Evolutionary conservation across 1,140 invertebrate species (phyloP).

Genomic region (Triops longicaudatus): DNA sequence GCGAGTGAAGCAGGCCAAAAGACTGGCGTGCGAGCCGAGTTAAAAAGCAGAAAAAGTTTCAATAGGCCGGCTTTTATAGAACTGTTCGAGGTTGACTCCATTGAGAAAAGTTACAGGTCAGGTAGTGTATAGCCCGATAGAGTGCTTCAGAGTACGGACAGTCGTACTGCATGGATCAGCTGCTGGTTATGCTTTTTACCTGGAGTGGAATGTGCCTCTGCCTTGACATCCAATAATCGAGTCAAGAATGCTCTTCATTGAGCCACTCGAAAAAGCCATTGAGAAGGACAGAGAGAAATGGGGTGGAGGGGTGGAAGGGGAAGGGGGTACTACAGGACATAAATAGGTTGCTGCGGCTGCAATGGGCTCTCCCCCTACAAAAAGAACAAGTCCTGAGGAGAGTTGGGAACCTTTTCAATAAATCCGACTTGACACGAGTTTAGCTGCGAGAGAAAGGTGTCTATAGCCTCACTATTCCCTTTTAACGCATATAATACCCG

Average conservation of each 20-base stretch:
- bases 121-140: background rate
- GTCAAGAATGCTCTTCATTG: conserved; percentile 15
- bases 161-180: background rate
- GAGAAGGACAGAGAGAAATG: background rate
- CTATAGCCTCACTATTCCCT: background rate
- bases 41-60: background rate
- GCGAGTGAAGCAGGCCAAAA: background rate
- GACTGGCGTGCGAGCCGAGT: background rate
- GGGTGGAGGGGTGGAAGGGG: background rate
- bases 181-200: conserved; percentile 1
- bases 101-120: background rate
- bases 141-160: background rate
- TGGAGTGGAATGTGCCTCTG: background rate
- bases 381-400: background rate
- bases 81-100: background rate
- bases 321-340: background rate
- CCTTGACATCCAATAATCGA: conserved; percentile 7
- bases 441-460: background rate
- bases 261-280: background rate
- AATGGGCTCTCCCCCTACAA: background rate
- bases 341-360: conserved; percentile 3
- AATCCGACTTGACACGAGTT: conserved; percentile 14
- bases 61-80: conserved; percentile 4
- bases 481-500: background rate
- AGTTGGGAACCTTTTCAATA: background rate